These are phyloP conservation scores for Aurelia sp. DNA, from an alignment of 30 jellyfish, hydroid and myxozoan species.

Conservation along the genomic window DNA sequence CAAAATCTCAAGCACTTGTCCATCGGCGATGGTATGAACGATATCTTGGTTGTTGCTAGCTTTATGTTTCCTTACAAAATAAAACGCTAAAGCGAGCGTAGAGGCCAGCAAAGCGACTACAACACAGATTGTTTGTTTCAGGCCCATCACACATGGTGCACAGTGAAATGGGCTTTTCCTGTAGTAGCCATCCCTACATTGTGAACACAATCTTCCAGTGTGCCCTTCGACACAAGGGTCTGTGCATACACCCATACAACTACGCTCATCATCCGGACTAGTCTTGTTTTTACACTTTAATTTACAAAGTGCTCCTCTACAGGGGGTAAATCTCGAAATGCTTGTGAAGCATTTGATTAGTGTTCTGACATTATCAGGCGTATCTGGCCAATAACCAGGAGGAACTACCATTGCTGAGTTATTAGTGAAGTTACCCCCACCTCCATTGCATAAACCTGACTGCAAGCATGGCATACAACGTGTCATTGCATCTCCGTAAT, in stretches of 20 bases:
- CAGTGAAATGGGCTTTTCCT: conserved; percentile 94
- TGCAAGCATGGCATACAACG: conserved; percentile 90
- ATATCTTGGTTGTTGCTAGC: conserved; percentile 49
- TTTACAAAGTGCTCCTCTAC: conserved; percentile 89
- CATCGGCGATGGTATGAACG: conserved; percentile 82
- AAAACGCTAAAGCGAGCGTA: conserved; percentile 73
- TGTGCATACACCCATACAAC: conserved; percentile 75
- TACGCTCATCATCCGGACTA: conserved; percentile 70
- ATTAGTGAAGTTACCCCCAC: conserved; percentile 70
- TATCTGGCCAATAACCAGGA: conserved; percentile 98
- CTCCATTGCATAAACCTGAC: conserved; percentile 87
- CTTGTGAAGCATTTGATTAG: conserved; percentile 86
- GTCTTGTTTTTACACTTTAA: conserved; percentile 83
- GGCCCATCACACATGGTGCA: conserved; percentile 97
- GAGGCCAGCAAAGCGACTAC: conserved; percentile 88
- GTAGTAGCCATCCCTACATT: conserved; percentile 92
- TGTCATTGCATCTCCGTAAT: conserved; percentile 86
- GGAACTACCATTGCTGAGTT: conserved; percentile 91
- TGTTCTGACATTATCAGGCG: conserved; percentile 71
- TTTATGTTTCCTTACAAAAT: conserved; percentile 89
- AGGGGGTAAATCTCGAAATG: conserved; percentile 93
- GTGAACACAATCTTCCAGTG: conserved; percentile 93
- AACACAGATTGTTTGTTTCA: conserved; percentile 88
- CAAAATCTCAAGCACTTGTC: conserved; percentile 85
- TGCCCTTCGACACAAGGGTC: conserved; percentile 97